Conservation (phyloP, 1,140 invertebrate species). For the Battus philenor region DNA sequence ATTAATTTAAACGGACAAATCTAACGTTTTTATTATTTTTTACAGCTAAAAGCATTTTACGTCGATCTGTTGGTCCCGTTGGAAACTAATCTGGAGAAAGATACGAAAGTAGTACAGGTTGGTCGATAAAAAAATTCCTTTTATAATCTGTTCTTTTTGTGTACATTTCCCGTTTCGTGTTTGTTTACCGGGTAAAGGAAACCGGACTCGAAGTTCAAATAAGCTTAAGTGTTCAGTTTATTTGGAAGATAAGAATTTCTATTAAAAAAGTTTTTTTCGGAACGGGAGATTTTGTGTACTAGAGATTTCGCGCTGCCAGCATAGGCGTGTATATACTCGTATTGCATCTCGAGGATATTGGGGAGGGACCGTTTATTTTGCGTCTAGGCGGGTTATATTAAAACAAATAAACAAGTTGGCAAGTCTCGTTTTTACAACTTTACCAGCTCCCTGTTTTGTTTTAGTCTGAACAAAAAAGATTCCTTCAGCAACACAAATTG, state of each 20-base stretch:
- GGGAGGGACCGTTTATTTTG: slow-evolving; percentile 8
- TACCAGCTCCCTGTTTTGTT: slow-evolving; percentile 23
- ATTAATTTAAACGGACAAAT: slow-evolving; percentile 22
- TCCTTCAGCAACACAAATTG: slow-evolving; percentile 92
- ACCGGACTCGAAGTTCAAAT: slow-evolving; percentile 33
- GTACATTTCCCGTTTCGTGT: slow-evolving; percentile 22
- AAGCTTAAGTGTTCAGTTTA: slow-evolving; percentile 33
- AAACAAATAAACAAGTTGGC: slow-evolving; percentile 1
- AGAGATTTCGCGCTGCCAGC: slow-evolving; percentile 8
- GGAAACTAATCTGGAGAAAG: slow-evolving; percentile 94
- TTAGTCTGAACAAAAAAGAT: slow-evolving; percentile 92
- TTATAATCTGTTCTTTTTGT: slow-evolving; percentile 31
- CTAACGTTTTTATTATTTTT: slow-evolving; percentile 52
- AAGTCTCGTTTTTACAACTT: slow-evolving; percentile 6
- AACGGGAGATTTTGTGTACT: slow-evolving; percentile 21
- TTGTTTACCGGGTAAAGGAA: slow-evolving; percentile 39
- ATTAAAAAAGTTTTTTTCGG: slow-evolving; percentile 47
- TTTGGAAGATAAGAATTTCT: slow-evolving; percentile 44
- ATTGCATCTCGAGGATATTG: slow-evolving; percentile 18
- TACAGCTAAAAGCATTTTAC: slow-evolving; percentile 94
- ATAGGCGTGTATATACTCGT: slow-evolving; percentile 15
- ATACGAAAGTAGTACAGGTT: slow-evolving; percentile 95
- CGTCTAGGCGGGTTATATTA: background rate
- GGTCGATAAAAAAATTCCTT: slow-evolving; percentile 41
- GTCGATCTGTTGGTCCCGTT: slow-evolving; percentile 93